phyloP scores from a whole-genome alignment of 2,797 vertebrate species.

The Sternarchorhynchus goeldii region DNA sequence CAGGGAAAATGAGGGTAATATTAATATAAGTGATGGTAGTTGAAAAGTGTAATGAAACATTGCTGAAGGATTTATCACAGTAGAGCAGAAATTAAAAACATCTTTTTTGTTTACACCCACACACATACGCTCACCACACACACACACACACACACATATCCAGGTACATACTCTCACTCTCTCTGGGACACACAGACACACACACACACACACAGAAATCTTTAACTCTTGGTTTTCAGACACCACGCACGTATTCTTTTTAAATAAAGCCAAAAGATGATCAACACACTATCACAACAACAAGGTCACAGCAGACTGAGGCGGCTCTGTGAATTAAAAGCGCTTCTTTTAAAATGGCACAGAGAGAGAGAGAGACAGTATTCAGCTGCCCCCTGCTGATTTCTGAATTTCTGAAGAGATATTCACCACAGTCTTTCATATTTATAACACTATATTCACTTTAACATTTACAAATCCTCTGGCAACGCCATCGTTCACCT shows the following conservation, averaged over 20 bases:
- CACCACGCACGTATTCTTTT: background rate
- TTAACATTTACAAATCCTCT: slow-evolving; percentile 15
- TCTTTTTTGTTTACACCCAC: background rate
- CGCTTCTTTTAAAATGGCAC: background rate
- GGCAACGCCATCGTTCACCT: background rate
- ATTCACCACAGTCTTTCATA: slow-evolving; percentile 14
- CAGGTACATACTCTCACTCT: too few species aligned
- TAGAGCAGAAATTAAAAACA: too few species aligned
- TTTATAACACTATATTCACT: slow-evolving; percentile 22
- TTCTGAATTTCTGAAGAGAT: slow-evolving; percentile 12
- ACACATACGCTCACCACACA: background rate
- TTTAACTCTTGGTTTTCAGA: slow-evolving; percentile 5
- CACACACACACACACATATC: background rate
- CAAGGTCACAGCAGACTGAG: background rate
- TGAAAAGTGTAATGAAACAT: too few species aligned
- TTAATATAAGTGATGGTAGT: too few species aligned
- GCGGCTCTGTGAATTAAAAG: slow-evolving; percentile 33
- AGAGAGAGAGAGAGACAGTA: slow-evolving; percentile 12
- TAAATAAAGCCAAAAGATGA: slow-evolving; percentile 14
- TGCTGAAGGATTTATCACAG: too few species aligned
- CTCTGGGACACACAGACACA: background rate
- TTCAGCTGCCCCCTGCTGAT: slow-evolving; percentile 21
- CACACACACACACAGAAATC: slow-evolving; percentile 19
- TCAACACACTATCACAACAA: background rate
- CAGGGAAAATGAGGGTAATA: too few species aligned